Percentiles rank a stretch among this genome's conserved stretches.
Conservation (phyloP, 2,113 vertebrate species). For the Shinisaurus crocodilurus region DNA sequence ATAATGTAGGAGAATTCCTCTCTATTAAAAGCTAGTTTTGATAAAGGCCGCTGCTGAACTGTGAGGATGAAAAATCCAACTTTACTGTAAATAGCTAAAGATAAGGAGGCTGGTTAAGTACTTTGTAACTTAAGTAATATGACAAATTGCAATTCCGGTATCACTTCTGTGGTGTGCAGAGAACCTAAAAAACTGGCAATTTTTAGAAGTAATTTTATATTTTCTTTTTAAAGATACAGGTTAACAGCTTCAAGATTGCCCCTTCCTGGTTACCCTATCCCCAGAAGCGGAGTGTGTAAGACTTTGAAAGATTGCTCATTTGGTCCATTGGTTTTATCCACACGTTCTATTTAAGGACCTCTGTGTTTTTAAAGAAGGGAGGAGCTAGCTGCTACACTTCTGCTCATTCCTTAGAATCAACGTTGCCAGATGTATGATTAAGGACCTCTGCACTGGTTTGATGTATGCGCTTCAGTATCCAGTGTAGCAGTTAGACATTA, state of each 20-base stretch:
- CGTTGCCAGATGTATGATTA: too few relatives aligned
- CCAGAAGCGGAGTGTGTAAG: not conserved
- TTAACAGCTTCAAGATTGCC: not conserved
- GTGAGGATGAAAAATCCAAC: not conserved
- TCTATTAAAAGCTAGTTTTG: conserved; percentile 28
- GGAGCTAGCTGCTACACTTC: too few relatives aligned
- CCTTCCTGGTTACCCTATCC: not conserved
- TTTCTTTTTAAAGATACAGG: not conserved
- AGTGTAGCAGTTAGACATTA: not conserved
- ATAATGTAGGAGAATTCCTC: conserved; percentile 21
- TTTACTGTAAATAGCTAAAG: not conserved
- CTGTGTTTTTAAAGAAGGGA: too few relatives aligned
- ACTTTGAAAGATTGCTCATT: not conserved
- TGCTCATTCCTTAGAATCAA: too few relatives aligned
- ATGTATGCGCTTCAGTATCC: not conserved
- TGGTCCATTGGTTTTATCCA: not conserved
- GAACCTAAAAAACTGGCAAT: not conserved
- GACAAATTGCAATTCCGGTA: not conserved
- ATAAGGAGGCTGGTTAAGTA: not conserved
- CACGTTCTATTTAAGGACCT: not conserved
- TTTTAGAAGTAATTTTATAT: not conserved
- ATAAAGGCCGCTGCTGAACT: not conserved
- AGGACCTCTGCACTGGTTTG: not conserved
- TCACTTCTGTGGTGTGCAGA: not conserved
- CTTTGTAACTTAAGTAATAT: not conserved